phyloP scores from a whole-genome alignment of 2,888 invertebrate species.

The Chymomyza fuscimana region DNA sequence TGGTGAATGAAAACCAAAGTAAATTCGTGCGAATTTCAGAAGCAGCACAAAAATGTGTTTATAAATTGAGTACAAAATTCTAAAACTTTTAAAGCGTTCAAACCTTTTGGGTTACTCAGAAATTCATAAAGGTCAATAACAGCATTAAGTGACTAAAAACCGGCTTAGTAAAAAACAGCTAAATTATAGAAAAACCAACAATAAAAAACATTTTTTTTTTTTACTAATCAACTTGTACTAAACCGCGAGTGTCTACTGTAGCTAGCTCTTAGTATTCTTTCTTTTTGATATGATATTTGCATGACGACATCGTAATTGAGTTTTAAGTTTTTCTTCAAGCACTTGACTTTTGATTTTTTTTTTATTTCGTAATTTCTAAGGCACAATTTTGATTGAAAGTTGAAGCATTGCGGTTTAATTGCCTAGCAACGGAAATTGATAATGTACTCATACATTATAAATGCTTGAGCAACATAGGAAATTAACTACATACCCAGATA shows the following conservation, averaged over 20 bases:
- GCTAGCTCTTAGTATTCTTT: background rate
- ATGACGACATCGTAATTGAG: conserved; percentile 15
- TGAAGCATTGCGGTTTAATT: conserved; percentile 17
- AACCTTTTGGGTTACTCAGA: no score
- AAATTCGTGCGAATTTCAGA: no score
- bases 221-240: background rate
- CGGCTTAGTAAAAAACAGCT: background rate
- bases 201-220: background rate
- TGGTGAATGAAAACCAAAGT: no score
- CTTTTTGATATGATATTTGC: conserved; percentile 17
- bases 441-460: conserved; percentile 19
- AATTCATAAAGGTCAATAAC: no score
- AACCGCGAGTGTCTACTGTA: background rate
- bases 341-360: background rate
- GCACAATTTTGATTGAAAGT: conserved; percentile 38
- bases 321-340: background rate
- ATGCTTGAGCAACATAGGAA: background rate
- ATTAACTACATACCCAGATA: background rate
- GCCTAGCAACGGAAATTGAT: conserved; percentile 33
- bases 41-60: no score
- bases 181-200: background rate
- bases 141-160: no score
- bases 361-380: conserved; percentile 12
- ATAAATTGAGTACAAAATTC: no score
- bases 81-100: no score